These are phyloP conservation scores for Leucania comma DNA, from an alignment of 2,888 invertebrate genomes.

Conservation along the genomic window DNA sequence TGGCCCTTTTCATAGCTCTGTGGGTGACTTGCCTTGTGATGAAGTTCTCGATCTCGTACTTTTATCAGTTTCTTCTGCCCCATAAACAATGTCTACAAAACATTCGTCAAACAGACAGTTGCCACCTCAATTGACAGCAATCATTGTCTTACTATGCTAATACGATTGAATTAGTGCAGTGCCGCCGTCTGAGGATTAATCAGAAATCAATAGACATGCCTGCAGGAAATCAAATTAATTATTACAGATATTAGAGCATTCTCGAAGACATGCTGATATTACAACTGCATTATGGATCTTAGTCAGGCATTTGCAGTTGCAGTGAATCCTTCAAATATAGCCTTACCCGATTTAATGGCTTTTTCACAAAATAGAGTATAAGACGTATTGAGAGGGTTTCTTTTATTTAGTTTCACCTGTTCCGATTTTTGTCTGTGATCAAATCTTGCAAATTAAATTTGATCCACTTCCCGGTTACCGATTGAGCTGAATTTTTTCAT, in stretches of 20 bases:
- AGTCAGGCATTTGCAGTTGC: not conserved
- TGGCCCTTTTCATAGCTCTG: no score
- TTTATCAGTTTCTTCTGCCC: not conserved
- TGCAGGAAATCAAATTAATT: constrained; percentile 58
- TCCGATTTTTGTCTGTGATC: no score
- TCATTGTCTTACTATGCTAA: constrained; percentile 47
- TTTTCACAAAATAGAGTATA: no score
- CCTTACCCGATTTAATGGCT: no score
- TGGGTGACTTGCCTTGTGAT: no score
- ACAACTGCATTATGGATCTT: constrained; percentile 8
- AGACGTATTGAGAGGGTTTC: no score
- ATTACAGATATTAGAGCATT: constrained; percentile 21
- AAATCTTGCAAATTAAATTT: no score
- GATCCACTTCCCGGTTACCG: no score
- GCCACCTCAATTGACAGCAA: constrained; percentile 13
- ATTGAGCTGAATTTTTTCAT: no score
- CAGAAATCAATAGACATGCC: constrained; percentile 49
- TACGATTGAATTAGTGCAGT: constrained; percentile 54
- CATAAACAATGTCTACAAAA: not conserved
- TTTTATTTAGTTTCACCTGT: no score
- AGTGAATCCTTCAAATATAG: not conserved
- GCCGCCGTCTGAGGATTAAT: constrained; percentile 42
- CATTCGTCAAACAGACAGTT: constrained; percentile 14
- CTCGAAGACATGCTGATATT: constrained; percentile 9
- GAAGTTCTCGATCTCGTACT: no score